Conservation (phyloP, 2,888 invertebrate species). For the Chirona hameri region DNA sequence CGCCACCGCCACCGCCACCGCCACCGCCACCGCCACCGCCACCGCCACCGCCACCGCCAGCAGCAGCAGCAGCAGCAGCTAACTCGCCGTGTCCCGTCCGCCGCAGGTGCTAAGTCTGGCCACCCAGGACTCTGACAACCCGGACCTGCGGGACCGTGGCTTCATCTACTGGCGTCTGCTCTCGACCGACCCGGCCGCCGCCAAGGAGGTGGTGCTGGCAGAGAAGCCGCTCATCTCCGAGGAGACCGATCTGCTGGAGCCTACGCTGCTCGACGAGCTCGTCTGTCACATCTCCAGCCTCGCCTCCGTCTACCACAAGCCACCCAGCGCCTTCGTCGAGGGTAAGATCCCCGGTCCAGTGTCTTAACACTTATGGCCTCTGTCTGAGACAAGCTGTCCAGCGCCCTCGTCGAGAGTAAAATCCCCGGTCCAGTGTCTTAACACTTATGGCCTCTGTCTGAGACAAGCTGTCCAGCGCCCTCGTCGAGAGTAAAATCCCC, state of each 20-base stretch:
- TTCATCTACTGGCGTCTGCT: constrained; percentile 99
- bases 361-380: too few relatives aligned
- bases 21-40: too few relatives aligned
- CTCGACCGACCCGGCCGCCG: constrained; percentile 98
- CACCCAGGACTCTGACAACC: constrained; percentile 84
- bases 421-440: too few relatives aligned
- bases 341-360: constrained; percentile 53
- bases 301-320: constrained; percentile 98
- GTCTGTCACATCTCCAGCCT: constrained; percentile 98
- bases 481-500: too few relatives aligned
- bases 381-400: too few relatives aligned
- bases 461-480: too few relatives aligned
- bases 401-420: too few relatives aligned
- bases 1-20: too few relatives aligned
- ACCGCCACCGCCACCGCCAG: too few relatives aligned
- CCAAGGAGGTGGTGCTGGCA: constrained; percentile 97
- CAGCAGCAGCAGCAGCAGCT: too few relatives aligned
- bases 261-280: constrained; percentile 93
- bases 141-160: constrained; percentile 94
- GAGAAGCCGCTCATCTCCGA: constrained; percentile 98
- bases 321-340: constrained; percentile 97
- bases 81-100: too few relatives aligned
- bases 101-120: constrained; percentile 64
- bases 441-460: too few relatives aligned
- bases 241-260: constrained; percentile 96